These are phyloP conservation scores for Zonotrichia leucophrys DNA, from an alignment of 2,113 vertebrate species.

Conservation along the genomic window DNA sequence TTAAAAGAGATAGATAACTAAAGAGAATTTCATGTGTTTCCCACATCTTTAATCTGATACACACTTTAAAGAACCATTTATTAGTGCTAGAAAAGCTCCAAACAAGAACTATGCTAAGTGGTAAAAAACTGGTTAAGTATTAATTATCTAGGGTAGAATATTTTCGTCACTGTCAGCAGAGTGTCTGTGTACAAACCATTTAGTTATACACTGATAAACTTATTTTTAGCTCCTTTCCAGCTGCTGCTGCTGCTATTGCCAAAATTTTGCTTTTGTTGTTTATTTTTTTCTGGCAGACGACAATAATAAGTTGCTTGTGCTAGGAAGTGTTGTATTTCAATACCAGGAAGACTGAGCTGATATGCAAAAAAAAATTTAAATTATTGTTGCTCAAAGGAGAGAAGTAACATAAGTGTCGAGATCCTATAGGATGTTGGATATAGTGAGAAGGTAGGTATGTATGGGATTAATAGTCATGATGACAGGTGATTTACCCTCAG, in stretches of 20 bases:
- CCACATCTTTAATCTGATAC: background rate
- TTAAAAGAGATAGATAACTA: background rate
- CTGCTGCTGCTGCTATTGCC: background rate
- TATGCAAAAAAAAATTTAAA: background rate
- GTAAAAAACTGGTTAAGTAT: background rate
- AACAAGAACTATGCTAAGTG: background rate
- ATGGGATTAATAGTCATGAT: background rate
- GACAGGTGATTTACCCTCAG: background rate
- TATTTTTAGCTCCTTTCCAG: background rate
- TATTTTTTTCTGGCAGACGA: background rate
- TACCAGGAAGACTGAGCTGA: background rate
- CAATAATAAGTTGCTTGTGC: background rate
- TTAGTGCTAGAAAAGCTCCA: background rate
- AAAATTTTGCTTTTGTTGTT: background rate
- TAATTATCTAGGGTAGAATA: background rate
- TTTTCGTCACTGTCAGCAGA: background rate
- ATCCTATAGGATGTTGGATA: background rate
- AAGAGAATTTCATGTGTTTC: background rate
- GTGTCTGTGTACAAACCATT: background rate
- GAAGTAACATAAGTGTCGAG: background rate
- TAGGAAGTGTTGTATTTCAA: background rate
- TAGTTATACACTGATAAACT: background rate
- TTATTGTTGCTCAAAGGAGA: background rate
- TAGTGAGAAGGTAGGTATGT: background rate
- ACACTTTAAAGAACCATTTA: background rate